phyloP scores from a whole-genome alignment of 2,113 vertebrate genomes.

The Potamarius usumacintae region DNA sequence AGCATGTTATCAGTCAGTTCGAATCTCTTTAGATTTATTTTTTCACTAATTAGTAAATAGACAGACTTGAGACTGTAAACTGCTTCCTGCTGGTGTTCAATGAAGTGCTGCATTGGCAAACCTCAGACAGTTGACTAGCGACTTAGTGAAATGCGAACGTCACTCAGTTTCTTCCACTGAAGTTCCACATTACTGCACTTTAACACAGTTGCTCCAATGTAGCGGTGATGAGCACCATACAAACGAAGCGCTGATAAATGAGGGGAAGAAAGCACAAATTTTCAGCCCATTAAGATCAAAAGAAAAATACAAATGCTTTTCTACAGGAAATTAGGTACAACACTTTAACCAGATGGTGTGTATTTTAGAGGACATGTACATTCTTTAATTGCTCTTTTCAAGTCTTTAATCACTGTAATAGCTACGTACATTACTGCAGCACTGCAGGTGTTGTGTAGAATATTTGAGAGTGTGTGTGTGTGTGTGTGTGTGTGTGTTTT shows the following conservation, averaged over 20 bases:
- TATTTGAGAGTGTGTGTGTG: neutral
- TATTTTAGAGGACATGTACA: slow-evolving; percentile 51
- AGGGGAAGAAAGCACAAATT: slow-evolving; percentile 31
- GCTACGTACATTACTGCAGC: slow-evolving; percentile 13
- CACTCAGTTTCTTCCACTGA: neutral
- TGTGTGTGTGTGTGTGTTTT: slow-evolving; percentile 14
- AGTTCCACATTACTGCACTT: slow-evolving; percentile 20
- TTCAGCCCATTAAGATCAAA: slow-evolving; percentile 55
- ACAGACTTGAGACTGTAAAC: neutral
- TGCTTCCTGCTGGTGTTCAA: neutral
- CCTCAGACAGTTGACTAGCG: neutral
- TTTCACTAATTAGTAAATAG: neutral
- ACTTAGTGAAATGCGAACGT: too few relatives aligned
- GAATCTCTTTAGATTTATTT: slow-evolving; percentile 35
- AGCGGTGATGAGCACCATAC: slow-evolving; percentile 23
- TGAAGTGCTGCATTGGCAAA: neutral
- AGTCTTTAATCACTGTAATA: slow-evolving; percentile 42
- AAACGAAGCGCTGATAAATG: slow-evolving; percentile 41
- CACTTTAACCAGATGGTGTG: slow-evolving; percentile 56
- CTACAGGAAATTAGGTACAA: slow-evolving; percentile 57
- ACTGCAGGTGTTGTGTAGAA: slow-evolving; percentile 33
- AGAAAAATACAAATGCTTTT: slow-evolving; percentile 55
- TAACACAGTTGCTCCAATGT: slow-evolving; percentile 37
- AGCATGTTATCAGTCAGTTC: slow-evolving; percentile 8
- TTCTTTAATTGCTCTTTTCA: slow-evolving; percentile 41